phyloP scores from a whole-genome alignment of 2,888 invertebrate genomes.

The Muschampia staudingeri region DNA sequence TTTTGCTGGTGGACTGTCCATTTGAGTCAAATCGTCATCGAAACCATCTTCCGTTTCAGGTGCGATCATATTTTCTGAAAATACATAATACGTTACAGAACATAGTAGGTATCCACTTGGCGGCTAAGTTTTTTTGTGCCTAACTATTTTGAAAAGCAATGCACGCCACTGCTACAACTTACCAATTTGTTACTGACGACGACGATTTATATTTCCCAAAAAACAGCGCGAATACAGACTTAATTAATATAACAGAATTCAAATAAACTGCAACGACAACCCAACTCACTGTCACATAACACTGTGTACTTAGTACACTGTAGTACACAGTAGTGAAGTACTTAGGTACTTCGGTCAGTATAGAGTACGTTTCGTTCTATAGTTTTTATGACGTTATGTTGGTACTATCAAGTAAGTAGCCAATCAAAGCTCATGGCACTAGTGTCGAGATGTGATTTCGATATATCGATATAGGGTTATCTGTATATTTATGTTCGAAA shows the following conservation, averaged over 20 bases:
- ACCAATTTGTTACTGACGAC: conserved; percentile 8
- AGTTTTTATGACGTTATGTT: conserved; percentile 1
- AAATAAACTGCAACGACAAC: conserved; percentile 8
- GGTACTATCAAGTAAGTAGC: conserved; percentile 1
- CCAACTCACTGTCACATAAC: conserved; percentile 8
- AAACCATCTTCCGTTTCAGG: too few relatives aligned
- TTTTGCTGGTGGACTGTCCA: too few relatives aligned
- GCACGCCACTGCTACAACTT: conserved; percentile 3
- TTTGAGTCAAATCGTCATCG: too few relatives aligned
- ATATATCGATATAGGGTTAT: conserved; percentile 8
- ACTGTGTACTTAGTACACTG: conserved; percentile 8
- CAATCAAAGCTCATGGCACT: conserved; percentile 7
- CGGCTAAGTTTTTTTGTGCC: conserved; percentile 1
- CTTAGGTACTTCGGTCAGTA: conserved; percentile 7
- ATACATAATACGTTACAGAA: conserved; percentile 1
- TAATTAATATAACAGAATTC: conserved; percentile 8
- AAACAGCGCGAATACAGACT: conserved; percentile 8
- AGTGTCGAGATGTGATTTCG: conserved; percentile 8
- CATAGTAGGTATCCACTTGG: conserved; percentile 1
- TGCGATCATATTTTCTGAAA: not conserved
- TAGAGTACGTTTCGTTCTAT: conserved; percentile 1
- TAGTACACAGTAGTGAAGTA: conserved; percentile 8
- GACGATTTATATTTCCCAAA: conserved; percentile 8
- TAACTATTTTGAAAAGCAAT: conserved; percentile 1
- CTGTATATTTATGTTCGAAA: conserved; percentile 8